A percentile compares a stretch with the other conserved stretches of the same genome.
phyloP scores from a whole-genome alignment of 2,888 invertebrate species.

The Apotomis capreana region DNA sequence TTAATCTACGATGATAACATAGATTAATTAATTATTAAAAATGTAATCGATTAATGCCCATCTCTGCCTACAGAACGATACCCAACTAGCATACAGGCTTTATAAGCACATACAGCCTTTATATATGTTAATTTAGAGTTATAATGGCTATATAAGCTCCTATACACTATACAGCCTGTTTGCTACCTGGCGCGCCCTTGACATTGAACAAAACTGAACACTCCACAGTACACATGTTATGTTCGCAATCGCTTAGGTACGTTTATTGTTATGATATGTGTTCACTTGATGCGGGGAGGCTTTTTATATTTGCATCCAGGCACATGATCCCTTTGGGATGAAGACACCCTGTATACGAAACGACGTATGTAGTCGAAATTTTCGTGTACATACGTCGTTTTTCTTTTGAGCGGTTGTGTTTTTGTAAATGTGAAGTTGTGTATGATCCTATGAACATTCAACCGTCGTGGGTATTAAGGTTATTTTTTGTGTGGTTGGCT shows the following conservation, averaged over 20 bases:
- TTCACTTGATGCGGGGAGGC: slow-evolving; percentile 18
- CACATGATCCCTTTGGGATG: slow-evolving; percentile 24
- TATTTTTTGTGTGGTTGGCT: neutral
- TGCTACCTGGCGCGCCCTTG: too few species aligned
- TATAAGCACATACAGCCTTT: too few species aligned
- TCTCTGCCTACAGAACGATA: too few species aligned
- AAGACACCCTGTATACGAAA: slow-evolving; percentile 1
- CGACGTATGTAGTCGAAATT: neutral
- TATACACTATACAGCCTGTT: too few species aligned
- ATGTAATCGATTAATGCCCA: too few species aligned
- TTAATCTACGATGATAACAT: too few species aligned
- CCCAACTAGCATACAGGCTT: too few species aligned
- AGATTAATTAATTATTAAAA: too few species aligned
- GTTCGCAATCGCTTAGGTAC: slow-evolving; percentile 26
- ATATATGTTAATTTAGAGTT: too few species aligned
- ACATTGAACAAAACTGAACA: slow-evolving; percentile 6
- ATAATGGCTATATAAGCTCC: too few species aligned
- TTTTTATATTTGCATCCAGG: slow-evolving; percentile 27
- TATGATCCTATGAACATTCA: neutral
- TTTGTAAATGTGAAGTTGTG: neutral
- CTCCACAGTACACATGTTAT: neutral
- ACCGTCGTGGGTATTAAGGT: neutral
- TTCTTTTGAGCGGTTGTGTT: neutral
- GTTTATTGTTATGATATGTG: slow-evolving; percentile 29
- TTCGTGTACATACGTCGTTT: neutral